Conservation (phyloP, 2,113 vertebrate species). For the Microtus oregoni region DNA sequence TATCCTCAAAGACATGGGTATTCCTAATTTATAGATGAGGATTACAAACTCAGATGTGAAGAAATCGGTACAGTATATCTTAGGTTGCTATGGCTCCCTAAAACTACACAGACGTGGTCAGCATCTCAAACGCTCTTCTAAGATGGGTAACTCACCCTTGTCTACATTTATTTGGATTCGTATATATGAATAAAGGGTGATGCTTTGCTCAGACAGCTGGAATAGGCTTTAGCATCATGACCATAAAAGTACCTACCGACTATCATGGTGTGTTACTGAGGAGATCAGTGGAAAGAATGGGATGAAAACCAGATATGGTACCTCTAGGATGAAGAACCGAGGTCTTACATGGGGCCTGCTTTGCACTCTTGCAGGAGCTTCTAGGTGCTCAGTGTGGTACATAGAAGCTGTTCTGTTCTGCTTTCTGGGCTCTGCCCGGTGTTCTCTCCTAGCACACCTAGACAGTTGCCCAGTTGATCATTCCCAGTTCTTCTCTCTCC, state of each 20-base stretch:
- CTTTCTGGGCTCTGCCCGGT: not conserved
- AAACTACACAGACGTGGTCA: not conserved
- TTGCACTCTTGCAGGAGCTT: not conserved
- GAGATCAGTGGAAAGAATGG: not conserved
- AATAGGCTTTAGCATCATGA: too few species aligned
- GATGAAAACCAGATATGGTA: not conserved
- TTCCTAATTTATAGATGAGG: not conserved
- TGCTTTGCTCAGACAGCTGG: not conserved
- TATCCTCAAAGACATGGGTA: not conserved
- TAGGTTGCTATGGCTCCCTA: not conserved
- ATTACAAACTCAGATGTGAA: not conserved
- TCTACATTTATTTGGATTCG: accelerated
- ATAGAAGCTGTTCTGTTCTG: not conserved
- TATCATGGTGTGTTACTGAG: not conserved
- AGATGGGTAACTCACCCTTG: not conserved
- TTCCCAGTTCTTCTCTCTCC: not conserved
- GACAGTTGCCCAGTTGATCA: too few species aligned
- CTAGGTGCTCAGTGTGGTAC: not conserved
- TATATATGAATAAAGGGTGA: not conserved
- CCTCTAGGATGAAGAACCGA: not conserved
- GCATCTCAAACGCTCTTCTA: accelerated
- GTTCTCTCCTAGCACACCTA: not conserved
- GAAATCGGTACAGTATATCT: not conserved
- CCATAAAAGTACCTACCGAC: not conserved
- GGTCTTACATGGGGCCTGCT: not conserved